Evolutionary conservation across 1,140 invertebrate species (phyloP).

Genomic region (Drosophila equinoxialis): DNA sequence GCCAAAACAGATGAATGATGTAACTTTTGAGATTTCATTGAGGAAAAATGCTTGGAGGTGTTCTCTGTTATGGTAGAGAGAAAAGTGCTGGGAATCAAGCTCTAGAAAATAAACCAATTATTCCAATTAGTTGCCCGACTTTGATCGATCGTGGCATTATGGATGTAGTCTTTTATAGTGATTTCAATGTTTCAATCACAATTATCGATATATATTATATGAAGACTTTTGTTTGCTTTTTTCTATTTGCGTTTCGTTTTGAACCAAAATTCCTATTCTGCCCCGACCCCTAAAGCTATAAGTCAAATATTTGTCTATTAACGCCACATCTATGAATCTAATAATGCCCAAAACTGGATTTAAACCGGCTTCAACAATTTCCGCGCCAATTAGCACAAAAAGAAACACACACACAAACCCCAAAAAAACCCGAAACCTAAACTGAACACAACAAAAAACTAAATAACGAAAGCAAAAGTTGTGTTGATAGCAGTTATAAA

Average conservation of each 20-base stretch:
- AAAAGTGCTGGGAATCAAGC: no score
- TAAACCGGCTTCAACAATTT: slow-evolving; percentile 63
- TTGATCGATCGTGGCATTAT: no score
- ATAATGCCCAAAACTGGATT: slow-evolving; percentile 60
- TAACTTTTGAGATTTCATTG: no score
- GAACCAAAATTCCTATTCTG: neutral
- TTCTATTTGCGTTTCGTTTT: neutral
- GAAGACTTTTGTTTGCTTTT: neutral
- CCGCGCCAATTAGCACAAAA: slow-evolving; percentile 69
- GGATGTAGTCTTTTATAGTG: no score
- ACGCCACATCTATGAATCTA: slow-evolving; percentile 49
- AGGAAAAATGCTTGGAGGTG: no score
- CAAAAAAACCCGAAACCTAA: neutral
- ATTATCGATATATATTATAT: neutral
- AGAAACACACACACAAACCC: slow-evolving; percentile 1
- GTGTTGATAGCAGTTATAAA: slow-evolving; percentile 67
- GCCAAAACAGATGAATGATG: no score
- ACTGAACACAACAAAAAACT: slow-evolving; percentile 11
- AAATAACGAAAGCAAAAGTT: slow-evolving; percentile 74
- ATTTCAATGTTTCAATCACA: slow-evolving; percentile 9
- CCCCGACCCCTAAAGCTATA: neutral
- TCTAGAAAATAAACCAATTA: no score
- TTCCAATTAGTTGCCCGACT: no score
- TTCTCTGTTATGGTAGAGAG: no score
- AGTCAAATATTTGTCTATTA: slow-evolving; percentile 47